These are phyloP conservation scores for Drosophila bocki DNA, from an alignment of 1,140 invertebrate species.

Conservation along the genomic window DNA sequence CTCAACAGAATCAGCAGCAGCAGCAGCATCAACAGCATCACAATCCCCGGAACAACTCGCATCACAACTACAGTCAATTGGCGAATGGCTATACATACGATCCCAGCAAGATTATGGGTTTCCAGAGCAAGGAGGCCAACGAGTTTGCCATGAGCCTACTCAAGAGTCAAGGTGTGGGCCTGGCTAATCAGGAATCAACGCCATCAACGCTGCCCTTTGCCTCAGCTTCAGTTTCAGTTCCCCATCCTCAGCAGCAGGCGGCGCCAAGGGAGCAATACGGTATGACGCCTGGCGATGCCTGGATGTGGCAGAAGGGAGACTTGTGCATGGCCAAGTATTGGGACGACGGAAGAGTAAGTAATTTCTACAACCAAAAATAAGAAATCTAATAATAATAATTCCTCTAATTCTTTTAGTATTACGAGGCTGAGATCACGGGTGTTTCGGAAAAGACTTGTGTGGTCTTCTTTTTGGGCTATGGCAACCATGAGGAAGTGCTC, in stretches of 20 bases:
- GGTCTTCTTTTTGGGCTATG: constrained; percentile 94
- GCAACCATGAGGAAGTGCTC: constrained; percentile 95
- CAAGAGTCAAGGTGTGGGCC: constrained; percentile 71
- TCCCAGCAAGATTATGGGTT: constrained; percentile 87
- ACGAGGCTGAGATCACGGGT: constrained; percentile 92
- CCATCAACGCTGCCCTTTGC: constrained; percentile 4
- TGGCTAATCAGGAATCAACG: constrained; percentile 11
- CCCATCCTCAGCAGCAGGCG: constrained; percentile 28
- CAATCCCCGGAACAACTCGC: constrained; percentile 34
- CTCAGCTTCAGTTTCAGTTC: constrained; percentile 10
- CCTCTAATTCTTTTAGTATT: constrained; percentile 89
- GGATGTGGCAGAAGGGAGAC: constrained; percentile 91
- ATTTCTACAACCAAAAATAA: not conserved
- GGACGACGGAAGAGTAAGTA: constrained; percentile 94
- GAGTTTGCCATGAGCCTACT: constrained; percentile 87
- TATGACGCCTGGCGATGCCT: constrained; percentile 66
- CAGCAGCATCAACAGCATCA: constrained; percentile 39
- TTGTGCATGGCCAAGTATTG: constrained; percentile 95
- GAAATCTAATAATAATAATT: not conserved
- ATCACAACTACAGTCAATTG: constrained; percentile 70
- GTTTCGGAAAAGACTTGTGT: constrained; percentile 92
- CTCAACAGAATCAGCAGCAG: constrained; percentile 35
- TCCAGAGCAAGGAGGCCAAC: constrained; percentile 87
- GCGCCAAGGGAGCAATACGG: constrained; percentile 46
- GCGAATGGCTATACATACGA: constrained; percentile 86